Conservation (phyloP, 2,797 vertebrate species). For the Poeciliopsis paucimaculata region DNA sequence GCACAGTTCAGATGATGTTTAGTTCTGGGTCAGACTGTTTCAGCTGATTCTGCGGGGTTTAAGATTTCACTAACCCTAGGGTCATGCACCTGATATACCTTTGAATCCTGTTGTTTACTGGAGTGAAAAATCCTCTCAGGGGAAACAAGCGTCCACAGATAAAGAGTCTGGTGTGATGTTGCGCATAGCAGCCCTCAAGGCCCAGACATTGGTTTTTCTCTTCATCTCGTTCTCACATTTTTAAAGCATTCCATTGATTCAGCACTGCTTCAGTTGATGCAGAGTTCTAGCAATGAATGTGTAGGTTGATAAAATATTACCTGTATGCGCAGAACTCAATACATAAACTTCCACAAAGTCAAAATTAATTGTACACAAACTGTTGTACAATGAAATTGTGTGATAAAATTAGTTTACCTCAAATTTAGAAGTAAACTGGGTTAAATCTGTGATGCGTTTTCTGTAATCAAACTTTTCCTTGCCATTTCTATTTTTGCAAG, state of each 20-base stretch:
- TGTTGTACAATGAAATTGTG: background rate
- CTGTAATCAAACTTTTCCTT: background rate
- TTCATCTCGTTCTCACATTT: slow-evolving; percentile 66
- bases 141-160: slow-evolving; percentile 74
- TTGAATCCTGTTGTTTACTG: slow-evolving; percentile 77
- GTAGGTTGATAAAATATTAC: slow-evolving; percentile 35
- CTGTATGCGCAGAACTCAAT: slow-evolving; percentile 16
- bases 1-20: slow-evolving; percentile 33
- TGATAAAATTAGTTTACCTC: too few relatives aligned
- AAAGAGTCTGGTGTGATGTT: slow-evolving; percentile 80
- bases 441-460: background rate
- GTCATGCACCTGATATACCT: slow-evolving; percentile 83
- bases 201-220: slow-evolving; percentile 69
- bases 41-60: slow-evolving; percentile 61
- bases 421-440: background rate
- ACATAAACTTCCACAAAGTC: slow-evolving; percentile 7
- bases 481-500: background rate
- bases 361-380: background rate
- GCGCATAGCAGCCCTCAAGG: slow-evolving; percentile 76
- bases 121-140: slow-evolving; percentile 76
- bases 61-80: slow-evolving; percentile 75
- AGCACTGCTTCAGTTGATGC: slow-evolving; percentile 40
- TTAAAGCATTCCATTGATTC: slow-evolving; percentile 66
- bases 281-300: slow-evolving; percentile 38
- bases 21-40: slow-evolving; percentile 49